Evolutionary conservation across 2,888 invertebrate genomes (phyloP), one percentile per base, ranked within the genome.

Genomic region (Agriotes lineatus): DNA sequence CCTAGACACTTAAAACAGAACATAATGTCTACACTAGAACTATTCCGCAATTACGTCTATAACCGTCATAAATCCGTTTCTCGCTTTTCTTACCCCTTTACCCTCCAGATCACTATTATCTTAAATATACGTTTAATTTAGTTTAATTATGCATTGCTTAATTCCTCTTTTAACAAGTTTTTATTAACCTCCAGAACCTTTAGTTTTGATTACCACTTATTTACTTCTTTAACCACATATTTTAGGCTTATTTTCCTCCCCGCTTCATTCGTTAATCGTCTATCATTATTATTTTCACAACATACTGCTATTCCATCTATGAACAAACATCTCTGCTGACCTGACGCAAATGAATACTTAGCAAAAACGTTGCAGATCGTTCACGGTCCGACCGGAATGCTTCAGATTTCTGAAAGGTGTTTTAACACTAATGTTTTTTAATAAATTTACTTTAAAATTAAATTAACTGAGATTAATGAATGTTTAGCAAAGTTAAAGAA

Each of bases 121-220:
- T 37, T n/a, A 6, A 37, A 37, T 37, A 37, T 6, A 6, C 37
- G 2, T 10, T 37, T 6, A 3, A 37, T 37, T 37, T n/a, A 9
- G 37, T 37, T 37, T 37, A 37, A 37, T 37, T 6, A 37, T 37
- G 37, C 37, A 37, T 37, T 37, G 37, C n/a, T 37, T 37, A 37
- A 37, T n/a, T 37, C 37, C n/a, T 37, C 37, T 3, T 10, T 37
- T n/a, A n/a, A 37, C 37, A 37, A 37, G 10, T 6, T 37, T 37
- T 37, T n/a, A 37, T 37, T n/a, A 37, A 37, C n/a, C 37, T n/a
- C 37, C 5, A 37, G n/a, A 37, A 37, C 37, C 37, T 37, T 37
- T 37, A n/a, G 2, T 37, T n/a, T 37, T 37, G 37, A n/a, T 37
- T 37, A 9, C 37, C 37, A 37, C 10, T 37, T 37, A 37, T 2